phyloP scores from a whole-genome alignment of 2,888 invertebrate species.

The Augiades crinisus region DNA sequence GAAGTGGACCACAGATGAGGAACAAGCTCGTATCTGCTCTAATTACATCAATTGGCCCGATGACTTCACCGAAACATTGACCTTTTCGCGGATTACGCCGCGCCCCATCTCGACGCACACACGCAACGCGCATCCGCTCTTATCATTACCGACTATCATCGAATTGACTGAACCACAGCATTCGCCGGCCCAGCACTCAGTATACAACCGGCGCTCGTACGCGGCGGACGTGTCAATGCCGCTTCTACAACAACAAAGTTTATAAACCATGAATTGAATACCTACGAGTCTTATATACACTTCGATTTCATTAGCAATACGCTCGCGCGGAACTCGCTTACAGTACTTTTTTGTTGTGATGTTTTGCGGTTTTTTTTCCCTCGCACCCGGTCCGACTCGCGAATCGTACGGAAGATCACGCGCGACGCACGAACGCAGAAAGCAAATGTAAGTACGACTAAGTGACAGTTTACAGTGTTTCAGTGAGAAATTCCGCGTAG shows the following conservation, averaged over 20 bases:
- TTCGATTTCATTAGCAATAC: slow-evolving; percentile 5
- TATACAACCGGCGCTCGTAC: slow-evolving; percentile 30
- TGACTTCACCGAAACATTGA: slow-evolving; percentile 77
- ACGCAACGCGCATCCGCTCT: slow-evolving; percentile 42
- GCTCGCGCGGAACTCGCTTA: slow-evolving; percentile 18
- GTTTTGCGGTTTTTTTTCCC: slow-evolving; percentile 32
- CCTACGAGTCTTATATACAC: too few relatives aligned
- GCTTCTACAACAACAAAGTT: too few relatives aligned
- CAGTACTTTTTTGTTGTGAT: slow-evolving; percentile 27
- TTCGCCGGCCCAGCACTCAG: slow-evolving; percentile 27
- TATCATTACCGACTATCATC: slow-evolving; percentile 45
- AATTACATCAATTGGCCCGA: slow-evolving; percentile 50
- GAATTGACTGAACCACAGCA: slow-evolving; percentile 18
- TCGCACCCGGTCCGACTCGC: slow-evolving; percentile 39
- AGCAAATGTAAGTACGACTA: slow-evolving; percentile 4
- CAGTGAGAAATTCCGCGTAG: slow-evolving; percentile 8
- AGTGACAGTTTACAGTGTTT: slow-evolving; percentile 14
- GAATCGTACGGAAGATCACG: slow-evolving; percentile 26
- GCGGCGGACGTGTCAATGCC: slow-evolving; percentile 8
- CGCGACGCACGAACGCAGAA: slow-evolving; percentile 21
- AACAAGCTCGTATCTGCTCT: slow-evolving; percentile 12
- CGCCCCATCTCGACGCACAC: slow-evolving; percentile 38
- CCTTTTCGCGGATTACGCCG: slow-evolving; percentile 61
- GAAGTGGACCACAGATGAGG: too few relatives aligned
- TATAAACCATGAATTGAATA: too few relatives aligned